Base-by-base conservation (phyloP, 2,888 invertebrate species). In the Rhingia campestris region DNA sequence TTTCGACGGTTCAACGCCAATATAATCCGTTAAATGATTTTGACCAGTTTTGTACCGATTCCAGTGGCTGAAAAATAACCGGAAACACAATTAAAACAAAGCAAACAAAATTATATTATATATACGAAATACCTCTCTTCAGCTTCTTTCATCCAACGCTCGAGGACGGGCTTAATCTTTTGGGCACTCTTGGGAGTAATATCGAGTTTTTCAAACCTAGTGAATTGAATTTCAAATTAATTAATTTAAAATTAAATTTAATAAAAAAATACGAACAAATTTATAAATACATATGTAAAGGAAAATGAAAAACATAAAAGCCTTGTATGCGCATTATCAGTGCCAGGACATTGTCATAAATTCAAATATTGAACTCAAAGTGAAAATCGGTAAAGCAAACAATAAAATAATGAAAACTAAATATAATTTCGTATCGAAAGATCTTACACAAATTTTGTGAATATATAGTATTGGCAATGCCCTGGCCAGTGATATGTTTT, bases 171-270 rank as follows among this genome's bases (percentile, higher is more conserved):
- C 92, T 98, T 98, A 92, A 99, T 99, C 94, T 99, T 99, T 94
- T 98, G 98, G 90, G 99, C 99, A 94, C 98, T 98, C 94, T 99
- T 98, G 91, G 99, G 99, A 90, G 99, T 99, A 90, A 99, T 99
- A 93, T 99, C 99, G 93, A 99, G 94, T 94, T 99, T 99, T 94
- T 99, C 99, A 94, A 99, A 99, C 96, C 98, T 98, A 93, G 59
- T 22, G 10, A 56, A 58, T 49, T 35, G 39, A 3, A 51, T 51
- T 54, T 64, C 41, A n/a, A 51, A 45, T n/a, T 10, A 14, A 64
- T 59, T 3, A 43, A 9, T 41, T 14, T n/a, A 7, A 54, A 45
- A 35, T 22, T 32, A 14, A 37, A 37, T n/a, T n/a, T 56, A 43
- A 32, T 39, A 9, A 47, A 32, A 49, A 39, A 41, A 51, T 35